phyloP scores from a whole-genome alignment of 2,113 vertebrate species.

The Chunga burmeisteri region DNA sequence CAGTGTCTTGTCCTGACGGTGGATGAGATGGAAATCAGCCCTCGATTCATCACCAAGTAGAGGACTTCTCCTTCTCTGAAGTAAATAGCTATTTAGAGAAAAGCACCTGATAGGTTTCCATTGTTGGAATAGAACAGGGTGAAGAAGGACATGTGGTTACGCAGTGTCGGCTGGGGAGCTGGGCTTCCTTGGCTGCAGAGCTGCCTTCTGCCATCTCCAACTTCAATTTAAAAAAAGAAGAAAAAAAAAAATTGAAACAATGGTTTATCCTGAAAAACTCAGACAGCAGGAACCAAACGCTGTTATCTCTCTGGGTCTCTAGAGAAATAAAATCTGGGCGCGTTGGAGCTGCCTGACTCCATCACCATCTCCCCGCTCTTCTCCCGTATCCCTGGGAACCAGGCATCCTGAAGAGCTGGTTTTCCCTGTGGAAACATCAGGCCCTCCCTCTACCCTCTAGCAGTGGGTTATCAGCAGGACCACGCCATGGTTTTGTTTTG shows the following conservation, averaged over 20 bases:
- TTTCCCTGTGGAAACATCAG: accelerated
- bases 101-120: not conserved
- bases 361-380: not conserved
- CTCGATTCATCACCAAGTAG: not conserved
- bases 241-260: not conserved
- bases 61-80: not conserved
- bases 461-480: not conserved
- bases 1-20: accelerated
- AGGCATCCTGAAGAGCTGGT: not conserved
- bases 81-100: not conserved
- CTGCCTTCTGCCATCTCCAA: not conserved
- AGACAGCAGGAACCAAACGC: not conserved
- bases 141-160: not conserved
- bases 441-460: not conserved
- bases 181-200: not conserved
- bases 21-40: not conserved
- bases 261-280: not conserved
- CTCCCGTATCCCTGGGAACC: accelerated
- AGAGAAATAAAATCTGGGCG: not conserved
- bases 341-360: not conserved
- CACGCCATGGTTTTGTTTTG: not conserved
- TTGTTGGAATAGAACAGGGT: not conserved
- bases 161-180: not conserved
- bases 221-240: not conserved
- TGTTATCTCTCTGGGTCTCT: not conserved